Percentiles rank a stretch among this genome's conserved stretches.
These are phyloP conservation scores for Peromyscus californicus DNA, from an alignment of 2,113 vertebrate species.

Conservation along the genomic window DNA sequence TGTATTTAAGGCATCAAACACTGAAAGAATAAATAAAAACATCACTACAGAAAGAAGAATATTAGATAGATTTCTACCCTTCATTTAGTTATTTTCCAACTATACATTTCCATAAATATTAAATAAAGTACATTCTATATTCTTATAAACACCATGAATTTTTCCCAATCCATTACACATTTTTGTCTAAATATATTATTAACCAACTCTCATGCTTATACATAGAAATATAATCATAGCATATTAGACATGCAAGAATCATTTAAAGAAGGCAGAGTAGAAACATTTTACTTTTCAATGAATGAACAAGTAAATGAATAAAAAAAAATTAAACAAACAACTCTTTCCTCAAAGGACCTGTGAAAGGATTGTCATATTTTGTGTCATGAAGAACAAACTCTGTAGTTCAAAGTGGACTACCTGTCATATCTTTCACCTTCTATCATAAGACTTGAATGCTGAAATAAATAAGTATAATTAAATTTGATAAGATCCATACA, in stretches of 20 bases:
- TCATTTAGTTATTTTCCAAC: conserved; percentile 55
- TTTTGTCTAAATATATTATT: conserved; percentile 49
- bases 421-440: neutral
- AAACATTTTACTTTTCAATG: neutral
- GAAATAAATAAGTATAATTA: neutral
- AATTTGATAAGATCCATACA: neutral
- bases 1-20: conserved; percentile 48
- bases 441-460: neutral
- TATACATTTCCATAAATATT: conserved; percentile 60
- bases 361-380: neutral
- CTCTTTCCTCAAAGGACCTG: neutral
- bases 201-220: neutral
- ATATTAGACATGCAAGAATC: conserved; percentile 9
- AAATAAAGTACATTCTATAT: conserved; percentile 55
- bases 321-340: neutral
- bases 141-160: conserved; percentile 27
- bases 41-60: neutral
- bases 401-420: neutral
- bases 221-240: neutral
- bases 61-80: conserved; percentile 31
- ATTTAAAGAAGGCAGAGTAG: neutral
- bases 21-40: neutral
- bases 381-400: neutral
- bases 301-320: conserved; percentile 2
- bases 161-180: neutral